phyloP scores from a whole-genome alignment of 2,113 vertebrate species.

The Tricholaema leucomelas region DNA sequence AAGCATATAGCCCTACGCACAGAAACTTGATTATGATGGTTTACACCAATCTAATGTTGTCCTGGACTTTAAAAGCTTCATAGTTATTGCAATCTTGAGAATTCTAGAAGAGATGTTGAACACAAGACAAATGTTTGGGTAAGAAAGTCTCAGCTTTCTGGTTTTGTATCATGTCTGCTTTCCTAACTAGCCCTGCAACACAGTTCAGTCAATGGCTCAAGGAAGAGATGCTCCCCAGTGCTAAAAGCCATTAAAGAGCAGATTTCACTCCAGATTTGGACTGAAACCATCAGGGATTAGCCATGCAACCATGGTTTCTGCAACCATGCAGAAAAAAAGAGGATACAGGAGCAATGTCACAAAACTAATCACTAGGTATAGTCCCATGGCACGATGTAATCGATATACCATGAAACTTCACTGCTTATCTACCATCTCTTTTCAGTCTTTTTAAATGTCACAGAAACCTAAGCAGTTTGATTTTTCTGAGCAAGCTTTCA shows the following conservation, averaged over 20 bases:
- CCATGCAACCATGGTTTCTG: neutral
- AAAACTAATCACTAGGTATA: neutral
- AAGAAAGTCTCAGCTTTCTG: neutral
- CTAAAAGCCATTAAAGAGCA: neutral
- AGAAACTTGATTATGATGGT: neutral
- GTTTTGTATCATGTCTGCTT: neutral
- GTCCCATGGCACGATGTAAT: neutral
- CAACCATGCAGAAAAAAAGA: neutral
- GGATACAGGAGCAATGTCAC: neutral
- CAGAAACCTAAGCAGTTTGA: neutral
- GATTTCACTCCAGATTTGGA: neutral
- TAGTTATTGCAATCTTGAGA: neutral
- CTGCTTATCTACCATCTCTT: neutral
- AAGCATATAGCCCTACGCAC: neutral
- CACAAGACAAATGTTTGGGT: neutral
- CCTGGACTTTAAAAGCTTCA: neutral
- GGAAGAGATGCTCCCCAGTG: neutral
- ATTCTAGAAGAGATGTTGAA: neutral
- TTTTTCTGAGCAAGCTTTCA: neutral
- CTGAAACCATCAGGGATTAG: neutral
- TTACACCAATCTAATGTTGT: neutral
- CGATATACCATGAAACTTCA: neutral
- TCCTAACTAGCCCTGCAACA: neutral
- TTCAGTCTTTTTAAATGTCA: neutral
- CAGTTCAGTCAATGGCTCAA: neutral